phyloP scores from a whole-genome alignment of 1,140 invertebrate genomes.

The Bombus pascuorum region DNA sequence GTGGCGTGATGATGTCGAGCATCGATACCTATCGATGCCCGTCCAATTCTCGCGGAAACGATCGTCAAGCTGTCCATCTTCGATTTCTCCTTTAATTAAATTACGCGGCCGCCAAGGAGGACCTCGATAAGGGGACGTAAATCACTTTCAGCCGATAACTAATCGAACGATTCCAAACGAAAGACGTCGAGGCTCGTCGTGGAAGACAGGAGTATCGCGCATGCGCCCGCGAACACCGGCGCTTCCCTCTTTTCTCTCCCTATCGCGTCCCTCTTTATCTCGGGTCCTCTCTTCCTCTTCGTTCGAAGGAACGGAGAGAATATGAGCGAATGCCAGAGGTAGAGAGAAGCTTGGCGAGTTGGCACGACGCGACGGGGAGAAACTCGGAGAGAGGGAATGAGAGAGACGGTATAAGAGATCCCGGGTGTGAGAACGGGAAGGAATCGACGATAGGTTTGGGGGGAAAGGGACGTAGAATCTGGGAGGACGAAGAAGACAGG shows the following conservation, averaged over 20 bases:
- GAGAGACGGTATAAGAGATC: slow-evolving; percentile 1
- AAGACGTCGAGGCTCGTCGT: slow-evolving; percentile 35
- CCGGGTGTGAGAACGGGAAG: slow-evolving; percentile 10
- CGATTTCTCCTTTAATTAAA: slow-evolving; percentile 55
- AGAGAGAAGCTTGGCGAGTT: slow-evolving; percentile 57
- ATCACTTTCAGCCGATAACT: slow-evolving; percentile 64
- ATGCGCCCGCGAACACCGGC: slow-evolving; percentile 55
- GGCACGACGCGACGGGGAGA: slow-evolving; percentile 50
- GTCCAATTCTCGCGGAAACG: slow-evolving; percentile 41
- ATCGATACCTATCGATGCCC: slow-evolving; percentile 23
- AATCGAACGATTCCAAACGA: slow-evolving; percentile 55
- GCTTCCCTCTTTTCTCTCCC: slow-evolving; percentile 62
- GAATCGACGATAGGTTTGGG: slow-evolving; percentile 42
- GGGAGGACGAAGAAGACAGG: slow-evolving; percentile 31
- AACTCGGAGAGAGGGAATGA: neutral
- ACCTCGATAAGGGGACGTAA: slow-evolving; percentile 54
- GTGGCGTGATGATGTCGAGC: neutral
- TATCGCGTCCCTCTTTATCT: slow-evolving; percentile 50
- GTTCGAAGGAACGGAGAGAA: slow-evolving; percentile 72
- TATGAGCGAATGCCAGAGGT: slow-evolving; percentile 55
- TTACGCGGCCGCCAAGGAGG: slow-evolving; percentile 51
- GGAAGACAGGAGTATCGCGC: slow-evolving; percentile 66
- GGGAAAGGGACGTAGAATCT: slow-evolving; percentile 33
- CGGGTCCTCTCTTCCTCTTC: slow-evolving; percentile 54
- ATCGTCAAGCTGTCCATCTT: slow-evolving; percentile 40